These are phyloP conservation scores for Latheticus oryzae DNA, from an alignment of 2,888 invertebrate genomes.

Conservation along the genomic window DNA sequence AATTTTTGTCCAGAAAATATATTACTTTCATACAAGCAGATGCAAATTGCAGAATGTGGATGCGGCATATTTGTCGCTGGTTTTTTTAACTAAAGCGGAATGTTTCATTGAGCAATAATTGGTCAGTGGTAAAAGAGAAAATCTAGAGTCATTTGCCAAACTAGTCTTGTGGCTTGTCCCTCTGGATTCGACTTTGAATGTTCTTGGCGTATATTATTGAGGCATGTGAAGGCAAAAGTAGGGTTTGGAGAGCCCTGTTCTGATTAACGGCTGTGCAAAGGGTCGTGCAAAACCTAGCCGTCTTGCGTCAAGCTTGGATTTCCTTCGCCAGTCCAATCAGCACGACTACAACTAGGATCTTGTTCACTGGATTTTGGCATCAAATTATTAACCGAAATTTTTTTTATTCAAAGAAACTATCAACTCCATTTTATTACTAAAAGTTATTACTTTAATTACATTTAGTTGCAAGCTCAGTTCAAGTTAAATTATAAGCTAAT, in stretches of 20 bases:
- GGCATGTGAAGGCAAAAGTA: slow-evolving; percentile 36
- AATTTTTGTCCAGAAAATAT: slow-evolving; percentile 48
- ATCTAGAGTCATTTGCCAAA: slow-evolving; percentile 7
- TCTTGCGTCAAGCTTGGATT: slow-evolving; percentile 50
- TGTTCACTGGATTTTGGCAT: slow-evolving; percentile 54
- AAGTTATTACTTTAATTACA: slow-evolving; percentile 17
- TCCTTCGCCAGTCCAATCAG: slow-evolving; percentile 54
- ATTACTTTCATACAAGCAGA: slow-evolving; percentile 44
- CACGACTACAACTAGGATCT: slow-evolving; percentile 49
- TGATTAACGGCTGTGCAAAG: slow-evolving; percentile 51
- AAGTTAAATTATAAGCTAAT: slow-evolving; percentile 26
- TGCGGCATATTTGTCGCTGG: slow-evolving; percentile 18
- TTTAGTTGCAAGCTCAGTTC: slow-evolving; percentile 16
- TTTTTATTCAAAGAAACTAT: slow-evolving; percentile 37
- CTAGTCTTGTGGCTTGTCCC: slow-evolving; percentile 8
- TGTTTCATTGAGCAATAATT: no score
- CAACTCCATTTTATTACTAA: slow-evolving; percentile 23
- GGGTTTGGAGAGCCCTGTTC: slow-evolving; percentile 35
- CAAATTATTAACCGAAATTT: slow-evolving; percentile 49
- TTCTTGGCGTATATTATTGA: slow-evolving; percentile 37
- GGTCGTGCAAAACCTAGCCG: slow-evolving; percentile 51
- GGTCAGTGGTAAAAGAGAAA: not conserved
- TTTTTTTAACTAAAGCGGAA: slow-evolving; percentile 26
- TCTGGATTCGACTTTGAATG: slow-evolving; percentile 28
- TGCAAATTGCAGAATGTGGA: slow-evolving; percentile 34